A percentile compares a stretch with the other conserved stretches of the same genome.
Conservation (phyloP, 1,140 invertebrate genomes). For the Teleogryllus occipitalis region DNA sequence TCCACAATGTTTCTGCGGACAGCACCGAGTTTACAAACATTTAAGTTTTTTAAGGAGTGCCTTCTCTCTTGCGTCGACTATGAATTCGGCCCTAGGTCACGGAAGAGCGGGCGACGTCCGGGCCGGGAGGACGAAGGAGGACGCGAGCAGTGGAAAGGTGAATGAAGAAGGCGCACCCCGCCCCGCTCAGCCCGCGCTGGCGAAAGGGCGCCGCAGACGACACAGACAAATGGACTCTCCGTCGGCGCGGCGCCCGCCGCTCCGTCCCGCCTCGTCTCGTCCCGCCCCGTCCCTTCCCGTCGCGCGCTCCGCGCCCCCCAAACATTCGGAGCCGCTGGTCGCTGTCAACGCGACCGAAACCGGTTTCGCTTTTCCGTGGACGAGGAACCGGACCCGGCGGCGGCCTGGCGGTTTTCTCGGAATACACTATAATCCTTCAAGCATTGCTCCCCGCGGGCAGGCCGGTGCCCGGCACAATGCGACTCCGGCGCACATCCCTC, state of each 20-base stretch:
- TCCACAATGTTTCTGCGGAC: too few relatives aligned
- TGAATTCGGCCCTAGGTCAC: too few relatives aligned
- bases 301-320: slow-evolving; percentile 27
- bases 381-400: slow-evolving; percentile 20
- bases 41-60: too few relatives aligned
- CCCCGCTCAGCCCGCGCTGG: too few relatives aligned
- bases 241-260: background rate
- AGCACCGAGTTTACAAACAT: too few relatives aligned
- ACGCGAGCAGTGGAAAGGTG: background rate
- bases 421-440: too few relatives aligned
- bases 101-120: background rate
- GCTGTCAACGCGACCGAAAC: background rate
- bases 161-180: background rate
- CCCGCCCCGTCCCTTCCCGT: too few relatives aligned
- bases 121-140: background rate
- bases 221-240: background rate
- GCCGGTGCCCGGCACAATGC: too few relatives aligned
- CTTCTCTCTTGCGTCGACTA: too few relatives aligned
- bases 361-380: background rate
- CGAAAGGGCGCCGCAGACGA: background rate
- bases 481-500: too few relatives aligned
- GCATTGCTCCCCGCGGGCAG: too few relatives aligned
- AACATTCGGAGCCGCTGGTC: slow-evolving; percentile 33
- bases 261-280: too few relatives aligned
- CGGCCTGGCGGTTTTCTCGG: slow-evolving; percentile 18